Evolutionary conservation across 2,888 invertebrate species (phyloP), one percentile per base, ranked within the genome.

Genomic region (Argyra leucocephala): DNA sequence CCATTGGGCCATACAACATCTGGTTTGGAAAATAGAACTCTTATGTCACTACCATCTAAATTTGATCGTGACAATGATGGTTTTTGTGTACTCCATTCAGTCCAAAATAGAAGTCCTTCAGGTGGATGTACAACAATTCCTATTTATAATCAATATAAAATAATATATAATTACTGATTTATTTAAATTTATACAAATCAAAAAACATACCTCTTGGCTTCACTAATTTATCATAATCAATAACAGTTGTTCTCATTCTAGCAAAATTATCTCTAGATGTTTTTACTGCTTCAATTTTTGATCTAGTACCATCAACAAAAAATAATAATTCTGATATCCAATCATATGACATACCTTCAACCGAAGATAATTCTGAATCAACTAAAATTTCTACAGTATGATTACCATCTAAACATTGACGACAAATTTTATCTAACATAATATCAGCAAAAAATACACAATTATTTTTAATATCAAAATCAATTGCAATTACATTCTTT

Each of bases 371-470:
- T 71, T 90, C 87, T 0, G 84, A 86, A 62, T 88, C 87, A 0
- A 93, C 87, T 0, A 93, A 81, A 21, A 88, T 83, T 76, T 91
- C 90, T 5, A 85, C 84, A 10, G 80, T 79, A 58, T 82, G 82
- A 0, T 82, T 84, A 7, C 89, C 89, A 72, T 87, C 85, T 70
- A 91, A 85, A 74, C 90, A 90, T 72, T 90, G 89, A 21, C 90
- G 82, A 67, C 86, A 87, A 68, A 94, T 92, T 23, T 86, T 87
- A 72, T 92, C 90, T 10, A 85, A 81, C 64, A 88, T 86, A 67
- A 91, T 90, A 75, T 94, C 93, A 1, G 92, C 92, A 90, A 92
- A 95, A 76, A 89, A 95, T 1, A 95, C 83, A 74, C 93, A 93
- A 73, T 93, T 91, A 70, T 89, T 88, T 67, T 83, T 84, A 80